Base-by-base conservation (phyloP, 1,140 invertebrate genomes). In the Oryctes rhinoceros region DNA sequence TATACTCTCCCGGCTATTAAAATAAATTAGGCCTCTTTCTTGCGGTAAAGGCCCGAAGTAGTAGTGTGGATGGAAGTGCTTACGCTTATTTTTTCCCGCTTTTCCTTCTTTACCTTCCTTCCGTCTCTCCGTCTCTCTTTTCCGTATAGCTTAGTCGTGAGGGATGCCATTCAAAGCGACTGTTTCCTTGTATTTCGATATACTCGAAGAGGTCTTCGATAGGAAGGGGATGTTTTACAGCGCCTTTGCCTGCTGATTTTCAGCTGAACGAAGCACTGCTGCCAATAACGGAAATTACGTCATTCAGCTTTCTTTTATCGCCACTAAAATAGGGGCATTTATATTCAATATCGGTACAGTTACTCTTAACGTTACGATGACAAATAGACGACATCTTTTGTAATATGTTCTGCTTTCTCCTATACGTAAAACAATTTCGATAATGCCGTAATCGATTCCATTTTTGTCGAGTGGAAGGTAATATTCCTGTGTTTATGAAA, bases 291-390 rank as follows among this genome's bases (percentile, higher is more conserved):
- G 53, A 59, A 59, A 59, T 59, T 59, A 59, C 53, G 53, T 15
- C 53, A 59, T 59, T n/a, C 13, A 18, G 53, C 15, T 59, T 59
- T 15, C 53, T 59, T 59, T 59, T 59, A 59, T 59, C 53, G 53
- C 53, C 15, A 59, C 53, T 59, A 59, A 59, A 59, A 59, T 59
- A 18, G 53, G n/a, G 53, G 53, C 53, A 59, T 59, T 59, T 59
- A 59, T 15, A 59, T 59, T 59, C 53, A 59, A 59, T 59, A 59
- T 59, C 53, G 15, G n/a, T 59, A 59, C 53, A 18, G 53, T 59
- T 59, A 59, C 53, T 59, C 53, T 59, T 59, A 59, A 59, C 53
- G 53, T 59, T 59, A 59, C 18, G 53, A 59, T 59, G 53, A 59
- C 53, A 59, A 59, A 59, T 59, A 59, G 53, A 18, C 53, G 18